phyloP scores from a whole-genome alignment of 2,888 invertebrate species.

The Molorchus minor region DNA sequence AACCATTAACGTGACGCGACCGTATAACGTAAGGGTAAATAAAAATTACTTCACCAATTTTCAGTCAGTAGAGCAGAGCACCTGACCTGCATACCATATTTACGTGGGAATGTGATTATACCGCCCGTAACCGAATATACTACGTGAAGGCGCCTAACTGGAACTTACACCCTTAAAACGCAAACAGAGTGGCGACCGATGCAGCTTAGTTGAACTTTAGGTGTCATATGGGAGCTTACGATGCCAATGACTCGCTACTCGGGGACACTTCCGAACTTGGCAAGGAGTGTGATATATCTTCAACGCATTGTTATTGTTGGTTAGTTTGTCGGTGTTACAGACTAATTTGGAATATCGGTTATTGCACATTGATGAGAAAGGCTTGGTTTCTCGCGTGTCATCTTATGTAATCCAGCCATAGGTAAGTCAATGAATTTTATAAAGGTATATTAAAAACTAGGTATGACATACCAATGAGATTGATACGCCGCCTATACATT shows the following conservation, averaged over 20 bases:
- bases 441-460: too few relatives aligned
- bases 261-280: constrained; percentile 9
- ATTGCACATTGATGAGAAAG: constrained; percentile 18
- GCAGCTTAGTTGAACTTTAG: constrained; percentile 20
- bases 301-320: constrained; percentile 29
- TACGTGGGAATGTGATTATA: neutral
- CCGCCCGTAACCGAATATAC: neutral
- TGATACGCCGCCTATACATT: too few relatives aligned
- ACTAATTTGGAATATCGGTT: constrained; percentile 21
- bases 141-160: constrained; percentile 9
- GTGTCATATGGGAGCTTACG: constrained; percentile 13
- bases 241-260: constrained; percentile 16
- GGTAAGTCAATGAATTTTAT: too few relatives aligned
- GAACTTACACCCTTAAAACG: constrained; percentile 13
- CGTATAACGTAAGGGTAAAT: too few relatives aligned
- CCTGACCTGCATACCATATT: neutral
- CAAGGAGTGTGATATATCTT: constrained; percentile 26
- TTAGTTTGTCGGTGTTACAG: constrained; percentile 23
- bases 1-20: neutral
- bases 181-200: constrained; percentile 14
- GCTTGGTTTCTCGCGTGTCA: constrained; percentile 12
- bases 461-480: too few relatives aligned
- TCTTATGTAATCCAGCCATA: too few relatives aligned
- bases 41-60: too few relatives aligned
- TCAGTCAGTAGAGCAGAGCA: neutral